phyloP scores from a whole-genome alignment of 2,797 vertebrate species.

The Hippopotamyrus pictus region DNA sequence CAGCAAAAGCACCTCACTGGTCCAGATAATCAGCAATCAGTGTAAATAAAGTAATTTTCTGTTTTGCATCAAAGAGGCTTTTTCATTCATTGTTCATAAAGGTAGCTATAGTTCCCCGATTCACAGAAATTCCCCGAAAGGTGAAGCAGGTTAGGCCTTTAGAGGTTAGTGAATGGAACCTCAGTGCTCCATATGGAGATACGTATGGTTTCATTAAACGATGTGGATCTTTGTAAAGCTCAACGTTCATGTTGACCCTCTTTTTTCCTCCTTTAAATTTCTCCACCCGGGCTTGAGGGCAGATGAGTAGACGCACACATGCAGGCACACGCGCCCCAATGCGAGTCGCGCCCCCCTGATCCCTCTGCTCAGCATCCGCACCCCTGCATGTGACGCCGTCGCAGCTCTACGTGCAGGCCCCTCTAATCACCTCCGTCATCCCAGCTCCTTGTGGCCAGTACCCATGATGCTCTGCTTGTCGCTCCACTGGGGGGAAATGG shows the following conservation, averaged over 20 bases:
- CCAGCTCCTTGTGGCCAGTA: background rate
- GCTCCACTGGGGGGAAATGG: conserved; percentile 31
- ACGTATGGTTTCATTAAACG: background rate
- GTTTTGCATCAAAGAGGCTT: background rate
- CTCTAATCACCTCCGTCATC: background rate
- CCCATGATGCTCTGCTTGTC: conserved; percentile 1
- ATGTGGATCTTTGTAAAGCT: background rate
- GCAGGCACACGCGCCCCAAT: background rate
- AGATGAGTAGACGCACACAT: background rate
- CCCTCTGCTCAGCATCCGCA: background rate
- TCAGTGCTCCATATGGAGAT: background rate
- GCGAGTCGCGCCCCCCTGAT: no score
- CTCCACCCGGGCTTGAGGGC: background rate
- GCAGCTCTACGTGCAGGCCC: background rate
- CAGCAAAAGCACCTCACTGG: background rate
- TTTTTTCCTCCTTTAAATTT: background rate
- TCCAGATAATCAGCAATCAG: background rate
- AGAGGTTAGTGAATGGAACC: background rate
- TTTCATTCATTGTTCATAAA: background rate
- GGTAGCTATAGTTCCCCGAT: background rate
- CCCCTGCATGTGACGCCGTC: background rate
- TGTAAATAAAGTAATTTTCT: background rate
- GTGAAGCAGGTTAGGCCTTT: background rate
- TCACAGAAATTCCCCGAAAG: background rate
- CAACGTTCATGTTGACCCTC: background rate